Evolutionary conservation across 2,113 vertebrate species (phyloP).

Genomic region (Corydoras sp.): DNA sequence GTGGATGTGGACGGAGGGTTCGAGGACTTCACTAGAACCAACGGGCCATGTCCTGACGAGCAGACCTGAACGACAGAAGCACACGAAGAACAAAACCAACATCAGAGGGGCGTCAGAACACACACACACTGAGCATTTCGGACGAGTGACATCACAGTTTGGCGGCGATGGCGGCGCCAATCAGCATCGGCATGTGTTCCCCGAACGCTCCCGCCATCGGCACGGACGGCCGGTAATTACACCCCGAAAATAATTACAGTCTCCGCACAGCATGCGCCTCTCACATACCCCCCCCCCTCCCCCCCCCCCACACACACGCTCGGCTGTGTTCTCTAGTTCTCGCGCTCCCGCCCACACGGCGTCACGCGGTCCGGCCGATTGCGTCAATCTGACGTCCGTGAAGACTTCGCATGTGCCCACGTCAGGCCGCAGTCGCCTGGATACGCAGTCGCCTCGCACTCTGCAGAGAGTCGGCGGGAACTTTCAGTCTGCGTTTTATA

Average conservation of each 20-base stretch:
- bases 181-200: slow-evolving; percentile 6
- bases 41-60: slow-evolving; percentile 43
- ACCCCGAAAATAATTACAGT: slow-evolving; percentile 37
- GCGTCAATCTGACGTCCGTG: slow-evolving; percentile 40
- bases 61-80: slow-evolving; percentile 23
- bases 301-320: too few species aligned
- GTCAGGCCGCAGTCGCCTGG: slow-evolving; percentile 19
- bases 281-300: slow-evolving; percentile 3
- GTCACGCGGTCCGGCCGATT: slow-evolving; percentile 32
- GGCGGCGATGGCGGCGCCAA: neutral
- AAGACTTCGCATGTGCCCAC: slow-evolving; percentile 35
- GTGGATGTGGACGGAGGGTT: slow-evolving; percentile 35
- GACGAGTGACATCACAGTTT: neutral
- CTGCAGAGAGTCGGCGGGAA: slow-evolving; percentile 13
- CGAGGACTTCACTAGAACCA: slow-evolving; percentile 46
- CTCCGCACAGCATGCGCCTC: slow-evolving; percentile 26
- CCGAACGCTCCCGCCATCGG: neutral
- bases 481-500: neutral
- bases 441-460: slow-evolving; percentile 1
- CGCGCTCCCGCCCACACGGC: slow-evolving; percentile 28
- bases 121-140: too few species aligned
- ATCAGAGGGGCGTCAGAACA: neutral
- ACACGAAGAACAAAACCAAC: slow-evolving; percentile 17
- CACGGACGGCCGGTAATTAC: slow-evolving; percentile 1
- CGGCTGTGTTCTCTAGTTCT: slow-evolving; percentile 1